A percentile compares a stretch with the other conserved stretches of the same genome.
These are phyloP conservation scores for Cordylochernes scorpioides DNA, from an alignment of 2,888 invertebrate species.

Conservation along the genomic window DNA sequence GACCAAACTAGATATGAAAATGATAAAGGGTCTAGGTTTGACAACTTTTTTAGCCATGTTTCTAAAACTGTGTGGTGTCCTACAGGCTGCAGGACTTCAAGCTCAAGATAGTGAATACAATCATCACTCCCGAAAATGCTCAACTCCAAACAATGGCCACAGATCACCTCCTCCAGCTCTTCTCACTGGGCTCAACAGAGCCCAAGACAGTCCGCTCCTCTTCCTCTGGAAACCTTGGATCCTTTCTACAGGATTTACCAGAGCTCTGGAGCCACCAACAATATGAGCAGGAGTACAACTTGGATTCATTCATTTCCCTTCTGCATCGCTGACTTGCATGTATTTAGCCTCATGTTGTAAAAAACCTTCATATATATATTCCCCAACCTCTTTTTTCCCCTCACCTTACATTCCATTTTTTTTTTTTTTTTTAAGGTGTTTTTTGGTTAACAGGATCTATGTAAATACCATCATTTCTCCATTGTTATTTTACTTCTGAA, in stretches of 20 bases:
- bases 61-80: no score
- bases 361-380: no score
- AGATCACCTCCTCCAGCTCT: slow-evolving; percentile 66
- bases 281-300: slow-evolving; percentile 79
- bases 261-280: slow-evolving; percentile 84
- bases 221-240: slow-evolving; percentile 23
- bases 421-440: no score
- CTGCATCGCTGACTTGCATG: slow-evolving; percentile 11
- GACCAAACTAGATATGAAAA: no score
- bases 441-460: no score
- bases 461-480: no score
- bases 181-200: slow-evolving; percentile 32
- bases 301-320: slow-evolving; percentile 63
- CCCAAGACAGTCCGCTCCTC: slow-evolving; percentile 2
- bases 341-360: no score
- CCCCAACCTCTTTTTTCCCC: no score
- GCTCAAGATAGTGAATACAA: slow-evolving; percentile 76
- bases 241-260: slow-evolving; percentile 53
- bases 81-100: slow-evolving; percentile 83
- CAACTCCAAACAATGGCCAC: slow-evolving; percentile 86
- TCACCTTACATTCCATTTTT: no score
- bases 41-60: no score
- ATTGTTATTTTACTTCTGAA: no score
- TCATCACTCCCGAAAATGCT: slow-evolving; percentile 79
- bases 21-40: no score